Evolutionary conservation across 1,140 invertebrate species (phyloP).

Genomic region (Drosophila chauvacae): DNA sequence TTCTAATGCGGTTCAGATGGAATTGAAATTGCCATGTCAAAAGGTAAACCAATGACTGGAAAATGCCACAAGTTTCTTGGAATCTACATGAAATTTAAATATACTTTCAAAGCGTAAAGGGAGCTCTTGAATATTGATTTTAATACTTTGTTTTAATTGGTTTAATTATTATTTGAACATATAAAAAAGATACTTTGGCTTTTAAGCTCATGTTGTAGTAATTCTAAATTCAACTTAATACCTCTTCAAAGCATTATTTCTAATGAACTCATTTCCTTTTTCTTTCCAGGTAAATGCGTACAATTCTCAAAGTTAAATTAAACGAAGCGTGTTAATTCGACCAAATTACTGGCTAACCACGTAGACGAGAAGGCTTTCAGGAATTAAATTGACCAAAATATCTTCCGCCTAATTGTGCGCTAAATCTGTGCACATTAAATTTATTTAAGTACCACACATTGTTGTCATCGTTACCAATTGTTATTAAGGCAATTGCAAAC

Average conservation of each 20-base stretch:
- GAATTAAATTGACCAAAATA: conserved; percentile 57
- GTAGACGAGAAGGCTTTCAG: conserved; percentile 2
- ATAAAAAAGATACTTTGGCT: not conserved
- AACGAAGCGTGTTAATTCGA: conserved; percentile 14
- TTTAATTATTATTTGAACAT: not conserved
- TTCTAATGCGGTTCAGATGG: conserved; percentile 3
- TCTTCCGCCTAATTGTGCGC: conserved; percentile 62
- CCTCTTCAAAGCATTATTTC: not conserved
- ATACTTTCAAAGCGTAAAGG: too few species aligned
- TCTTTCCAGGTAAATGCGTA: conserved; percentile 58
- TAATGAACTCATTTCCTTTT: conserved; percentile 4
- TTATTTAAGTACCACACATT: conserved; percentile 65
- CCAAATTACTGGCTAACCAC: conserved; percentile 20
- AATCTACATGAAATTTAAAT: not conserved
- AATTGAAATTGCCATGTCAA: conserved; percentile 32
- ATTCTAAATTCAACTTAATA: not conserved
- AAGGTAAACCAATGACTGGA: conserved; percentile 12
- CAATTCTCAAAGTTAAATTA: conserved; percentile 6
- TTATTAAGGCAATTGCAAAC: conserved; percentile 31
- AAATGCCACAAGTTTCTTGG: conserved; percentile 5
- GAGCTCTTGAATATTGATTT: not conserved
- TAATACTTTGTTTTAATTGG: not conserved
- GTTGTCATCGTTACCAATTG: conserved; percentile 49
- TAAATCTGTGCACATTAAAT: conserved; percentile 70
- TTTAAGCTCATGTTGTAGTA: not conserved